phyloP scores from a whole-genome alignment of 2,888 invertebrate species.

The Trachelus iudaicus region DNA sequence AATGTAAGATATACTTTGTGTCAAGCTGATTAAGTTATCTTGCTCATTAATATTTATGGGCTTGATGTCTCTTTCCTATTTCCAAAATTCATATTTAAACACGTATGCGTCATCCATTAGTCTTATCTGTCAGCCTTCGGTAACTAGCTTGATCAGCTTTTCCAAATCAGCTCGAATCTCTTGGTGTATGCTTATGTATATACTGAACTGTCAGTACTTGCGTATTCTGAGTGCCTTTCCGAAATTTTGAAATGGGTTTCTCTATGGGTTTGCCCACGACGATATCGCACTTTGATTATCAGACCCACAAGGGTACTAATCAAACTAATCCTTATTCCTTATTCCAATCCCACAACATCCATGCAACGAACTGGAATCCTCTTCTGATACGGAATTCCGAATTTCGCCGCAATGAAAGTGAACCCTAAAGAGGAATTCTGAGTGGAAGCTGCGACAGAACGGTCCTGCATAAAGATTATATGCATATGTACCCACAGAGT shows the following conservation, averaged over 20 bases:
- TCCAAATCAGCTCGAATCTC: not conserved
- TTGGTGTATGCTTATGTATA: not conserved
- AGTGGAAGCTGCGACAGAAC: not conserved
- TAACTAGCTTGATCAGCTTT: not conserved
- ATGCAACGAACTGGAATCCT: not conserved
- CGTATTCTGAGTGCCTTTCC: not conserved
- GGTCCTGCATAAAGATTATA: no score
- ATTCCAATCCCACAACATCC: not conserved
- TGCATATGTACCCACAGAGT: no score
- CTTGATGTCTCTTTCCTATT: not conserved
- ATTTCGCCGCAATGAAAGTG: not conserved
- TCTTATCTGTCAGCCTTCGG: not conserved
- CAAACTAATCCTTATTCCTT: slow-evolving; percentile 1
- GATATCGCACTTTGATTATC: not conserved
- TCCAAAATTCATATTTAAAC: not conserved
- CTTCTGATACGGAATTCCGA: not conserved
- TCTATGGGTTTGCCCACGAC: not conserved
- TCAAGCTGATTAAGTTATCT: not conserved
- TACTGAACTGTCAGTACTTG: not conserved
- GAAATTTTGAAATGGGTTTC: not conserved
- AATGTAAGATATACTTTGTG: not conserved
- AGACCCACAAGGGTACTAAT: not conserved
- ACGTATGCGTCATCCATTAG: not conserved
- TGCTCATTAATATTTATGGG: not conserved
- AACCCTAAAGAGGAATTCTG: not conserved